Evolutionary conservation across 2,888 invertebrate genomes (phyloP).

Genomic region (Brachypterus glaber): DNA sequence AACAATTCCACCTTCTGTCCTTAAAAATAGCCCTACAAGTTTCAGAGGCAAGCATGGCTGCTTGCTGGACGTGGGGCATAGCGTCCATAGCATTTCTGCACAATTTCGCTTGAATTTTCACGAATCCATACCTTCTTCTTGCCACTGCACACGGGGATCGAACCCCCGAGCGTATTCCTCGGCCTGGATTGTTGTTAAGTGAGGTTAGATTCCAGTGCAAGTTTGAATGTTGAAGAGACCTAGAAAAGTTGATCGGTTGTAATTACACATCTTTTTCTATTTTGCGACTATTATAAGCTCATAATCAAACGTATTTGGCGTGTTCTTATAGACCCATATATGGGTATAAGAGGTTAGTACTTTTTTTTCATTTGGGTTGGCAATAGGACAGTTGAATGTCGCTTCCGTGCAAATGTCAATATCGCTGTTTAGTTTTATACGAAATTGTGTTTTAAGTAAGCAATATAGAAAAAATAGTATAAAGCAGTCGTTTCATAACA

Average conservation of each 20-base stretch:
- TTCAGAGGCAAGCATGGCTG: conserved; percentile 56
- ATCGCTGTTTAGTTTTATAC: no score
- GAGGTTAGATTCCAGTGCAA: conserved; percentile 35
- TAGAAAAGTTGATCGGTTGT: conserved; percentile 18
- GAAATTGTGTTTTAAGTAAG: no score
- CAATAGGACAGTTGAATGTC: no score
- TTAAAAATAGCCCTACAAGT: conserved; percentile 64
- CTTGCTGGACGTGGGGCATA: conserved; percentile 68
- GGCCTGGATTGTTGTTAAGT: conserved; percentile 28
- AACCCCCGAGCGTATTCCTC: conserved; percentile 34
- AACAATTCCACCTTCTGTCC: conserved; percentile 76
- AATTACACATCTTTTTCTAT: not conserved
- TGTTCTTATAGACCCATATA: no score
- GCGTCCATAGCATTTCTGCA: conserved; percentile 57
- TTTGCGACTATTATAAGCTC: not conserved
- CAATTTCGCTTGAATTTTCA: conserved; percentile 53
- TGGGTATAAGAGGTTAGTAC: no score
- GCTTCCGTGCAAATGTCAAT: no score
- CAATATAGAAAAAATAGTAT: no score
- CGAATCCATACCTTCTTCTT: conserved; percentile 42
- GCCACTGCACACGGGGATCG: conserved; percentile 36
- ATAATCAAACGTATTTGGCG: no score
- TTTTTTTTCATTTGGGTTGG: no score
- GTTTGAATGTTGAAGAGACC: conserved; percentile 38
- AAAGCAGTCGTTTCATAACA: no score